Conservation (phyloP, 2,888 invertebrate genomes). For the Luffia ferchaultella region DNA sequence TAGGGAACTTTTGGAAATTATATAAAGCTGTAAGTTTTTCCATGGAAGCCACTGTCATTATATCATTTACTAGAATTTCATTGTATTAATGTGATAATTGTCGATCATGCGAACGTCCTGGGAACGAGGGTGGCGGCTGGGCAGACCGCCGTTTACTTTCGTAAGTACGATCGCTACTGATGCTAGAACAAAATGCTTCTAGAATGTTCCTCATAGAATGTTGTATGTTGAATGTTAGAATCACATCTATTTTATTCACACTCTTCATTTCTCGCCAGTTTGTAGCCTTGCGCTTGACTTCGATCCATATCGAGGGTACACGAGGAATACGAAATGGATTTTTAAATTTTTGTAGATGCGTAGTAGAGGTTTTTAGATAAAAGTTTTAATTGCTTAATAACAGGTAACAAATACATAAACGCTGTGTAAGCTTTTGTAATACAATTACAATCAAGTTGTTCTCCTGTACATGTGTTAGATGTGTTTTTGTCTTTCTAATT, state of each 20-base stretch:
- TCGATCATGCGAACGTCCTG: conserved; percentile 60
- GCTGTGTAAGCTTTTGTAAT: not conserved
- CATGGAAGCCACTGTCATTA: too few species aligned
- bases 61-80: not conserved
- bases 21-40: too few species aligned
- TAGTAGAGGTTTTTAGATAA: not conserved
- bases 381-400: not conserved
- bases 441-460: too few species aligned
- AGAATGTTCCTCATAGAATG: conserved; percentile 46
- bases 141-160: conserved; percentile 43
- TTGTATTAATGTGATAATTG: conserved; percentile 62
- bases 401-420: not conserved
- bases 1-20: too few species aligned
- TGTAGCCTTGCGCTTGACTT: not conserved
- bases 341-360: not conserved
- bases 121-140: conserved; percentile 28
- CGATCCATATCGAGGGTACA: not conserved
- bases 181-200: conserved; percentile 47
- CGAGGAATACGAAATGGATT: too few species aligned
- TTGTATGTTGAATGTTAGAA: conserved; percentile 45
- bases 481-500: too few species aligned
- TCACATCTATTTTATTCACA: conserved; percentile 30
- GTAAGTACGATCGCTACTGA: conserved; percentile 57
- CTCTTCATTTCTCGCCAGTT: not conserved
- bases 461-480: too few species aligned